Evolutionary conservation across 2,888 invertebrate species (phyloP), one percentile per base, ranked within the genome.

Genomic region (Coelogynopora nodosa): DNA sequence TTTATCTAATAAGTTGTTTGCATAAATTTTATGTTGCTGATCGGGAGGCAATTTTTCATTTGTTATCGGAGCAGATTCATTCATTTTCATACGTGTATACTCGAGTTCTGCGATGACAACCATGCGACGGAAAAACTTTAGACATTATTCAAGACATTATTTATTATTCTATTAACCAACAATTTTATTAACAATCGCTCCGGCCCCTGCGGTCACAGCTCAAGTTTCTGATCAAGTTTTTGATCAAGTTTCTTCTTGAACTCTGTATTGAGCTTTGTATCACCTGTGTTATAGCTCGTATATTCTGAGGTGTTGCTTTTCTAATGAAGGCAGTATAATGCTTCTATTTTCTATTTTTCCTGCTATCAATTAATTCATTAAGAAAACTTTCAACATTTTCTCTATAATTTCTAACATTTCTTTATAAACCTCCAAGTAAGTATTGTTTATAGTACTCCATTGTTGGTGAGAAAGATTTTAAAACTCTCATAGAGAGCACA

Each of bases 211-310:
- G 49, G 49, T 18, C 18, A 49, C 49, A 18, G 49, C 18, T 49
- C 49, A n/a, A n/a, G n/a, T n/a, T n/a, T n/a, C n/a, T n/a, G n/a
- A n/a, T n/a, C n/a, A n/a, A n/a, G n/a, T n/a, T 49, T 49, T 49
- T 5, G 49, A 13, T 49, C 49, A 49, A 49, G 49, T 49, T 49
- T 49, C 18, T 49, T 49, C 49, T 49, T 49, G 10, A 49, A 18
- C 18, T 49, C 49, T 49, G 49, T 5, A 49, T 49, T 49, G 49
- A 49, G 49, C 18, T 49, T 49, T 49, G 10, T 49, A 49, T 49
- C 49, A n/a, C n/a, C 74, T 74, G 74, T 26, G 74, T 74, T 74
- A 74, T 74, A 74, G 74, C 74, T 23, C 10, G 5, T 74, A 74
- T 74, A 74, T 74, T 74, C 23, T 5, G 2, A 13, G 74, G 23